Evolutionary conservation across 2,113 vertebrate genomes (phyloP).

Genomic region (Hippocampus comes): DNA sequence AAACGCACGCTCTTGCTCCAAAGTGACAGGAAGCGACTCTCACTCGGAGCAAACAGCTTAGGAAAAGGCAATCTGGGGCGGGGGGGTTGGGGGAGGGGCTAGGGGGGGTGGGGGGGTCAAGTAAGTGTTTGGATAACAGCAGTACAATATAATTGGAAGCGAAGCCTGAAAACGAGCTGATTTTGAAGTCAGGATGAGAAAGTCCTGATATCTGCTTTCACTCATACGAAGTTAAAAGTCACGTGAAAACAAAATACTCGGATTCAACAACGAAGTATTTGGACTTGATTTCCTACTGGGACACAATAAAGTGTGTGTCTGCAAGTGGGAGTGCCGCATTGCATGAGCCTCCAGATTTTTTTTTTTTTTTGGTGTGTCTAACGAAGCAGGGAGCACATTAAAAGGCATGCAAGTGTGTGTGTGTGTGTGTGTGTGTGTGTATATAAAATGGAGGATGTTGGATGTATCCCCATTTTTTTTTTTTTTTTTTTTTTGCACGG

Average conservation of each 20-base stretch:
- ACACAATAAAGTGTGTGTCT: no score
- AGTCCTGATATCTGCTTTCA: no score
- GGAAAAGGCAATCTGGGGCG: constrained; percentile 62
- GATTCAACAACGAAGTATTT: no score
- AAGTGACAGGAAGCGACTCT: constrained; percentile 15
- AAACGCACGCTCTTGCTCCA: constrained; percentile 33
- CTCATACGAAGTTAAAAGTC: no score
- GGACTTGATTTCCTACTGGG: not conserved
- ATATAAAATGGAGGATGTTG: constrained; percentile 7
- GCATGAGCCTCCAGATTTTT: not conserved
- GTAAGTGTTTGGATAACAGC: constrained; percentile 42
- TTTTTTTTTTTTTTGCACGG: constrained; percentile 9
- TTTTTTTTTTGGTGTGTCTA: not conserved
- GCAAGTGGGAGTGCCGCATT: no score
- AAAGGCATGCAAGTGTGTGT: constrained; percentile 59
- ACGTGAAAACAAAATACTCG: no score
- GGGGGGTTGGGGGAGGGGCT: not conserved
- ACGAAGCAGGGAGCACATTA: no score
- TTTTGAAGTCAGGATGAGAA: no score
- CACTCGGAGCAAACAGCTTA: constrained; percentile 50
- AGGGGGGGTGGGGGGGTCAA: no score
- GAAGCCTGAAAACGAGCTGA: no score
- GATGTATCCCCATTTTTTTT: constrained; percentile 46
- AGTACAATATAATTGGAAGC: not conserved
- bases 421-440: constrained; percentile 46